Evolutionary conservation across 2,888 invertebrate genomes (phyloP).

Genomic region (Pediacus dermestoides): DNA sequence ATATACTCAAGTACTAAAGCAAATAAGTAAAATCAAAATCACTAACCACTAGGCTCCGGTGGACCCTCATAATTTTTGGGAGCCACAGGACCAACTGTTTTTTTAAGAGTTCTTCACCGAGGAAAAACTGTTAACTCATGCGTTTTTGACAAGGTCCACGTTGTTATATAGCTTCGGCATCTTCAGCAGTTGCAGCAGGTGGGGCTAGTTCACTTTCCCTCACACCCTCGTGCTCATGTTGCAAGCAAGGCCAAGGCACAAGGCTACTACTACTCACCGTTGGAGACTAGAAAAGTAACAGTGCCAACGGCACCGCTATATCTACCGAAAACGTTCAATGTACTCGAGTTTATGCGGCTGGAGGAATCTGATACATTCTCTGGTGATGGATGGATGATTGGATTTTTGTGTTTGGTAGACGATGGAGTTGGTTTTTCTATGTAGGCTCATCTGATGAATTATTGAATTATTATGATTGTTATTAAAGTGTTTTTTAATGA

Average conservation of each 20-base stretch:
- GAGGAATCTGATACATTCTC: too few species aligned
- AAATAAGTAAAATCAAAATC: constrained; percentile 34
- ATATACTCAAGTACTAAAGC: constrained; percentile 22
- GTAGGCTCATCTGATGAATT: too few species aligned
- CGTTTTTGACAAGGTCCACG: constrained; percentile 24
- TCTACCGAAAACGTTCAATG: too few species aligned
- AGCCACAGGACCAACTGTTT: constrained; percentile 31
- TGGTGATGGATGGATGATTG: too few species aligned
- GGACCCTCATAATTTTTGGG: constrained; percentile 55
- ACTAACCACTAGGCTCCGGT: constrained; percentile 62
- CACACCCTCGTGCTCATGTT: constrained; percentile 23
- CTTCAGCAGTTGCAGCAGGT: constrained; percentile 17
- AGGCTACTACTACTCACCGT: too few species aligned
- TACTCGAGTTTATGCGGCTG: too few species aligned
- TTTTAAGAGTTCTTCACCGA: constrained; percentile 36
- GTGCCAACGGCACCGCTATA: too few species aligned
- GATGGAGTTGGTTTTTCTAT: too few species aligned
- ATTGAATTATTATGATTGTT: too few species aligned
- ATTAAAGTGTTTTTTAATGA: too few species aligned
- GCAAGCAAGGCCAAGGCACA: constrained; percentile 39
- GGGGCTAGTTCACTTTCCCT: constrained; percentile 20
- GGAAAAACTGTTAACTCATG: constrained; percentile 43
- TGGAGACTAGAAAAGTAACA: too few species aligned
- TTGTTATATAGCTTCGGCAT: constrained; percentile 42
- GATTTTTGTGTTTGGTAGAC: too few species aligned